A percentile compares a stretch with the other conserved stretches of the same genome.
Evolutionary conservation across 2,888 invertebrate species (phyloP).

Genomic region (Pachydiplax longipennis): DNA sequence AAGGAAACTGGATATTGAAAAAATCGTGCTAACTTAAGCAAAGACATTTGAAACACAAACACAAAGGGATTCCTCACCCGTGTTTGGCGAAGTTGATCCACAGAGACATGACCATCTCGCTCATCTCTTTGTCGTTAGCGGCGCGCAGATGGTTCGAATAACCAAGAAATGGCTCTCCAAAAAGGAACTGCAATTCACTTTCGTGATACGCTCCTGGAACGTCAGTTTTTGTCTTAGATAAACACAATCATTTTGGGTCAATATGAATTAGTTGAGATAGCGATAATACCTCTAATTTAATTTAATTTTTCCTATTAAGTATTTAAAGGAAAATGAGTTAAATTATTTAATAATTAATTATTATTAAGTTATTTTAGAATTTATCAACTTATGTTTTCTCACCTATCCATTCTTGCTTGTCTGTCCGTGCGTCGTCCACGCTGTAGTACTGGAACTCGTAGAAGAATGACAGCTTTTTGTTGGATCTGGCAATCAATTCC

Average conservation of each 20-base stretch:
- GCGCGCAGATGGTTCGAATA: conserved; percentile 55
- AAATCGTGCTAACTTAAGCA: too few species aligned
- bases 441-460: conserved; percentile 57
- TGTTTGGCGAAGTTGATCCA: conserved; percentile 59
- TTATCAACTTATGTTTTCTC: conserved; percentile 48
- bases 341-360: too few species aligned
- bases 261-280: too few species aligned
- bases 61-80: conserved; percentile 55
- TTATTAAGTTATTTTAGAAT: too few species aligned
- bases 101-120: conserved; percentile 60
- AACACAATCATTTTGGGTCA: too few species aligned
- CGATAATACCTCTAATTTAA: too few species aligned
- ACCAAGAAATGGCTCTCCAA: conserved; percentile 62
- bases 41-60: too few species aligned
- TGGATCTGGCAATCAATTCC: conserved; percentile 53
- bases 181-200: conserved; percentile 62
- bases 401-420: conserved; percentile 56
- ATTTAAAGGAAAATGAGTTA: too few species aligned
- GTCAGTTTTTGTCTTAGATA: neutral
- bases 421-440: conserved; percentile 55
- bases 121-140: conserved; percentile 60
- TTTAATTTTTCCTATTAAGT: too few species aligned
- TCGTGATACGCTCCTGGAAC: conserved; percentile 60
- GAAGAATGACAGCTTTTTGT: conserved; percentile 54
- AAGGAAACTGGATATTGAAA: too few species aligned